Evolutionary conservation across 2,113 vertebrate species (phyloP), one percentile per base, ranked within the genome.

Genomic region (Ondatra zibethicus): DNA sequence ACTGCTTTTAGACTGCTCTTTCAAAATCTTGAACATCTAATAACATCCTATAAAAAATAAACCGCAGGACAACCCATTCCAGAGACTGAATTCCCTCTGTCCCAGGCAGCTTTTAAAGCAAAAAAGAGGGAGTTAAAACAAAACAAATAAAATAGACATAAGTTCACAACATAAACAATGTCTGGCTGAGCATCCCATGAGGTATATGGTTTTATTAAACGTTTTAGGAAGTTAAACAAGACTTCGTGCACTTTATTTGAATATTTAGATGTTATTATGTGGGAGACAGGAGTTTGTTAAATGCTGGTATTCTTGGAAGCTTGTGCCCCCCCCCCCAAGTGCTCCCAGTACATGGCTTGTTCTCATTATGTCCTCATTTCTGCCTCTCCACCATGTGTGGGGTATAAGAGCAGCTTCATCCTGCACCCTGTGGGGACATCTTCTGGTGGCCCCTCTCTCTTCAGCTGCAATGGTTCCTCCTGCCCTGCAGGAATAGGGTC

Each of bases 21-120:
- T 95, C 89, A 88, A 91, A 85, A 86, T 52, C 55, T 45, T 19
- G 75, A 91, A 91, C 27, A 94, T 89, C 87, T 78, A 66, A 36
- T 36, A 95, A 89, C 29, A 94, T 66, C 90, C 77, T 81, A 73
- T 92, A 65, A 95, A 94, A 94, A 91, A 75, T 21, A 88, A 86
- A 86, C 21, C 88, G 68, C 5, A 33, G 73, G 93, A 66, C 9
- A 92, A 65, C 10, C 63, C 52, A 73, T 73, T 23, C 25, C 47
- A 90, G 42, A 63, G 42, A 58, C 45, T 33, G 11, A 96, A 91
- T 91, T 85, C 27, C 61, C 58, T 93, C 80, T 45, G 75, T 70
- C 5, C 50, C 12, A 88, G 76, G 47, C 47, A 90, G 85, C 84
- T 93, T 88, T 93, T 88, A 72, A 86, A 75, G 91, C 50, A 89